Percentiles rank a stretch among this genome's conserved stretches.
phyloP scores from a whole-genome alignment of 2,888 invertebrate species.

The Drosophila birchii region DNA sequence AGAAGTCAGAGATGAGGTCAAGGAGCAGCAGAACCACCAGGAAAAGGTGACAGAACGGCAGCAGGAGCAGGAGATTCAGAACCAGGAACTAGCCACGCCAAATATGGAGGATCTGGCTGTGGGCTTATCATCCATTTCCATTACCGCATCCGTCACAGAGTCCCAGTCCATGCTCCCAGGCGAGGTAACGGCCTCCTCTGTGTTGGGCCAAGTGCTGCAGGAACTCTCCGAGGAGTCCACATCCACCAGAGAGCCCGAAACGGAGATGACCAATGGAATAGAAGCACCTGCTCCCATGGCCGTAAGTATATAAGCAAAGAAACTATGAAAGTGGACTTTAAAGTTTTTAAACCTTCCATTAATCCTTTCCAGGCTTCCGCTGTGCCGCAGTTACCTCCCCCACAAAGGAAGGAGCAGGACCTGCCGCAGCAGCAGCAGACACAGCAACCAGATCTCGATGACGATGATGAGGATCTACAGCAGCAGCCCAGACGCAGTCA shows the following conservation, averaged over 20 bases:
- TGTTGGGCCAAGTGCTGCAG: conserved; percentile 72
- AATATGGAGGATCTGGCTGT: conserved; percentile 79
- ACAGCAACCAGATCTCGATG: not conserved
- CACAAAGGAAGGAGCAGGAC: conserved; percentile 4
- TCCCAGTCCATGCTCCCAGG: conserved; percentile 74
- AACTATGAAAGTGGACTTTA: too few relatives aligned
- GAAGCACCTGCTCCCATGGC: not conserved
- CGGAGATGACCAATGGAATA: conserved; percentile 29
- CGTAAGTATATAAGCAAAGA: conserved; percentile 29
- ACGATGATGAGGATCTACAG: conserved; percentile 15
- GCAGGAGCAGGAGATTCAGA: not conserved
- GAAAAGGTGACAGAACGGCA: conserved; percentile 4
- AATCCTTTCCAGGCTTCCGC: not conserved
- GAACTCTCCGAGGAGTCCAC: conserved; percentile 70
- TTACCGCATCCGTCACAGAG: conserved; percentile 64
- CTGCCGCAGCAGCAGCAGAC: not conserved
- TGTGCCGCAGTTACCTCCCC: not conserved
- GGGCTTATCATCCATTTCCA: conserved; percentile 83
- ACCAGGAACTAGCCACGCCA: conserved; percentile 11
- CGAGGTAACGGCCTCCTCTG: conserved; percentile 77
- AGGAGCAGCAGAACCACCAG: not conserved
- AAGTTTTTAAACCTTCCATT: not conserved
- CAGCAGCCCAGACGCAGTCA: conserved; percentile 55
- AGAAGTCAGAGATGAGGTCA: not conserved
- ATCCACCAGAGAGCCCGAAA: conserved; percentile 60